Base-by-base conservation (phyloP, 2,888 invertebrate genomes). In the Pollenia labialis region DNA sequence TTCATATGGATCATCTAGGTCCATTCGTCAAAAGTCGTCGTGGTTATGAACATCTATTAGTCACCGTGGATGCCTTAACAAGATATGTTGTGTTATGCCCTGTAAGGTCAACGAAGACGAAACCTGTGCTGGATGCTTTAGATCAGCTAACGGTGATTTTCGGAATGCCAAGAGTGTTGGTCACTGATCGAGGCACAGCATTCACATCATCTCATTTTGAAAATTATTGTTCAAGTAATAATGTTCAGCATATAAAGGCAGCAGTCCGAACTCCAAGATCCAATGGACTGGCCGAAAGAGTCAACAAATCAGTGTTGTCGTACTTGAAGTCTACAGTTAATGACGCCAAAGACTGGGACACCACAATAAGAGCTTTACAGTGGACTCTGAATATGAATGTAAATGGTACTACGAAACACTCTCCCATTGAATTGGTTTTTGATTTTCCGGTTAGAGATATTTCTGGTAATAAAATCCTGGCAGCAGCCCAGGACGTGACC, bases 171-270 rank as follows among this genome's bases (percentile, higher is more conserved):
- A 77, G 44, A 14, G 32, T 11, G 10, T 0, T 87, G 0, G 80
- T 87, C 4, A 87, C 87, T 2, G 85, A 85, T 68, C 50, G 82
- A 1, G 85, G 77, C 12, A 83, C 87, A 11, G 85, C 82, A 9
- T 85, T 81, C 42, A 86, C 86, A 40, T 86, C 79, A 44, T 9
- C 48, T 3, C 6, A 9, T 11, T 83, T 83, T 64, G 64, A 44
- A 32, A 62, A 79, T 9, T 86, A 60, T 44, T 77, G 76, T 14
- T 2, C 14, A 0, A 4, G 42, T 4, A 50, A 50, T 23, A 23
- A 52, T 46, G 14, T 60, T 3, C 11, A 71, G 23, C 80, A 82
- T 6, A 85, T n/a, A n/a, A n/a, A n/a, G 23, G 74, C 79, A 18
- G 85, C 81, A 1, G 85, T 82, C 2, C 48, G 82, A 58, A 82